A percentile compares a stretch with the other conserved stretches of the same genome.
phyloP scores from a whole-genome alignment of 2,797 vertebrate species.

The Anas bernieri region DNA sequence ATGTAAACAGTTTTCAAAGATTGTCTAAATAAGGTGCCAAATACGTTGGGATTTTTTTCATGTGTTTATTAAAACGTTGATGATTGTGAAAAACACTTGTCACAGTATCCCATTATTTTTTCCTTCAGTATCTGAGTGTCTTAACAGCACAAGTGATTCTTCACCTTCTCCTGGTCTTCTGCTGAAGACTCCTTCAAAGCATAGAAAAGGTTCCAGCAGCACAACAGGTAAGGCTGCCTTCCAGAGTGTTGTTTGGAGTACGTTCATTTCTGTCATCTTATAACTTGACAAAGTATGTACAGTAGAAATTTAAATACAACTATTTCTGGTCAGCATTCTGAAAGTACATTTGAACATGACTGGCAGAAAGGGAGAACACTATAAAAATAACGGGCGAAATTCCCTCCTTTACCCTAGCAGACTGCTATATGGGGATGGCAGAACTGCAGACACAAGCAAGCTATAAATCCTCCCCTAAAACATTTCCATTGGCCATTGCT shows the following conservation, averaged over 20 bases:
- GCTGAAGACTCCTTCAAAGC: neutral
- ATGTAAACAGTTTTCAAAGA: neutral
- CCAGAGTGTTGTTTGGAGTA: neutral
- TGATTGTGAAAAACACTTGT: neutral
- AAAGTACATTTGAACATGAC: neutral
- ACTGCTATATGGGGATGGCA: neutral
- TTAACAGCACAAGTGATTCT: neutral
- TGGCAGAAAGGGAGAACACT: neutral
- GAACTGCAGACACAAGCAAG: neutral
- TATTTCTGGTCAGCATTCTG: neutral
- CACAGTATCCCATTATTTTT: neutral
- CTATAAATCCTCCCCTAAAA: neutral
- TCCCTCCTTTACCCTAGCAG: neutral
- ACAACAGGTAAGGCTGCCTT: slow-evolving; percentile 38
- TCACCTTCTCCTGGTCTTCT: neutral
- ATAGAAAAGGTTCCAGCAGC: neutral
- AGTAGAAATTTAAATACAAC: neutral
- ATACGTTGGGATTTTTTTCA: neutral
- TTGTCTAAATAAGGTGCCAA: neutral
- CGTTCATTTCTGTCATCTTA: neutral
- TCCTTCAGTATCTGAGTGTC: neutral
- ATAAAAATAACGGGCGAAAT: neutral
- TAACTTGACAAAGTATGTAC: neutral
- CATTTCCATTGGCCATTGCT: neutral
- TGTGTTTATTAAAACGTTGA: neutral